A percentile compares a stretch with the other conserved stretches of the same genome.
phyloP scores from a whole-genome alignment of 2,888 invertebrate genomes.

The Latheticus oryzae region DNA sequence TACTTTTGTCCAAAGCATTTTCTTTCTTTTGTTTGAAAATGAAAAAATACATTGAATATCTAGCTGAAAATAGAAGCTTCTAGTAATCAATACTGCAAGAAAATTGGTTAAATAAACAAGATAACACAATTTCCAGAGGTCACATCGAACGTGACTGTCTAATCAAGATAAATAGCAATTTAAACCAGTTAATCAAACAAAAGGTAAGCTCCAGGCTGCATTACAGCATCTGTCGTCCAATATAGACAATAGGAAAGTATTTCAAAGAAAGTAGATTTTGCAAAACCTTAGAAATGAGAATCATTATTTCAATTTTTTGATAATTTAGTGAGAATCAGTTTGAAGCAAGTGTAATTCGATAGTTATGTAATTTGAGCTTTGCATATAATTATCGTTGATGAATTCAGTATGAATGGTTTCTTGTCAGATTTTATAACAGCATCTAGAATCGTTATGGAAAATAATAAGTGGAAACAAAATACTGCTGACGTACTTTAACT shows the following conservation, averaged over 20 bases:
- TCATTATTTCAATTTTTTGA: no score
- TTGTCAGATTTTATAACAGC: slow-evolving; percentile 16
- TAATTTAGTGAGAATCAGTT: no score
- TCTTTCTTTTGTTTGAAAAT: no score
- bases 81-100: slow-evolving; percentile 32
- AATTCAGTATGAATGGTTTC: slow-evolving; percentile 12
- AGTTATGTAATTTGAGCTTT: slow-evolving; percentile 2
- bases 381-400: slow-evolving; percentile 4
- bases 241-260: slow-evolving; percentile 2
- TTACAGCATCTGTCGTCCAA: slow-evolving; percentile 9
- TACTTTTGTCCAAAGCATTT: no score
- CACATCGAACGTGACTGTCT: slow-evolving; percentile 44
- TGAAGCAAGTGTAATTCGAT: slow-evolving; percentile 5
- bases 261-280: no score
- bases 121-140: slow-evolving; percentile 45
- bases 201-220: slow-evolving; percentile 7
- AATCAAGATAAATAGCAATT: slow-evolving; percentile 52
- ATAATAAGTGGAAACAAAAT: slow-evolving; percentile 12
- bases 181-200: slow-evolving; percentile 47
- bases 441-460: slow-evolving; percentile 4
- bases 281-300: no score
- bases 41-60: slow-evolving; percentile 1
- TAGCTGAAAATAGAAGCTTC: slow-evolving; percentile 1
- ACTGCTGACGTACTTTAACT: neutral
- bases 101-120: slow-evolving; percentile 42